These are phyloP conservation scores for Erebia ligea DNA, from an alignment of 2,888 invertebrate species.

Conservation along the genomic window DNA sequence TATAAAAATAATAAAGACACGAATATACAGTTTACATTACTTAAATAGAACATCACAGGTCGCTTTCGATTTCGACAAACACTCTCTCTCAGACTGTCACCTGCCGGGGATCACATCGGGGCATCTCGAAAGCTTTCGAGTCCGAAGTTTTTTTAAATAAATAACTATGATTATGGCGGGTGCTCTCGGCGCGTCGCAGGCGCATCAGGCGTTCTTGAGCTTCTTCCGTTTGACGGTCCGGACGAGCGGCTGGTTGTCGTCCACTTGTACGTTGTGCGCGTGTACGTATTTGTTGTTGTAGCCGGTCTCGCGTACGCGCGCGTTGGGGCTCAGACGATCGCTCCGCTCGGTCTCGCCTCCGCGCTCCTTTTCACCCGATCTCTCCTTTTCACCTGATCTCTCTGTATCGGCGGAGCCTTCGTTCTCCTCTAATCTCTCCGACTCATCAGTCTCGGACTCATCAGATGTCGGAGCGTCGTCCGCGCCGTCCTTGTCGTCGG, in stretches of 20 bases:
- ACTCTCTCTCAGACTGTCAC: constrained; percentile 17
- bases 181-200: constrained; percentile 44
- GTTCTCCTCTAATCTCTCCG: constrained; percentile 46
- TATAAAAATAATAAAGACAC: constrained; percentile 72
- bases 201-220: constrained; percentile 42
- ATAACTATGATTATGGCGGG: constrained; percentile 72
- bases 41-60: constrained; percentile 66
- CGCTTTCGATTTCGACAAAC: constrained; percentile 31
- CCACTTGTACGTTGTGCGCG: constrained; percentile 64
- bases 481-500: constrained; percentile 48
- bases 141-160: constrained; percentile 54
- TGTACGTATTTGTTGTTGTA: constrained; percentile 66
- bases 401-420: constrained; percentile 44
- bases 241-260: constrained; percentile 54
- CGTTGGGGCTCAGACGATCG: constrained; percentile 63
- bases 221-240: constrained; percentile 46
- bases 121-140: constrained; percentile 23
- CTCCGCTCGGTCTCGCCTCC: constrained; percentile 50
- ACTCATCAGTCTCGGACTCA: constrained; percentile 45
- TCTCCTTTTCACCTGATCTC: constrained; percentile 43
- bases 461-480: constrained; percentile 46
- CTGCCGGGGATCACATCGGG: constrained; percentile 15
- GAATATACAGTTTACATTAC: constrained; percentile 45
- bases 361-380: constrained; percentile 49
- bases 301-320: constrained; percentile 62